phyloP scores from a whole-genome alignment of 1,140 invertebrate species.

The Mesaphorura yosii region DNA sequence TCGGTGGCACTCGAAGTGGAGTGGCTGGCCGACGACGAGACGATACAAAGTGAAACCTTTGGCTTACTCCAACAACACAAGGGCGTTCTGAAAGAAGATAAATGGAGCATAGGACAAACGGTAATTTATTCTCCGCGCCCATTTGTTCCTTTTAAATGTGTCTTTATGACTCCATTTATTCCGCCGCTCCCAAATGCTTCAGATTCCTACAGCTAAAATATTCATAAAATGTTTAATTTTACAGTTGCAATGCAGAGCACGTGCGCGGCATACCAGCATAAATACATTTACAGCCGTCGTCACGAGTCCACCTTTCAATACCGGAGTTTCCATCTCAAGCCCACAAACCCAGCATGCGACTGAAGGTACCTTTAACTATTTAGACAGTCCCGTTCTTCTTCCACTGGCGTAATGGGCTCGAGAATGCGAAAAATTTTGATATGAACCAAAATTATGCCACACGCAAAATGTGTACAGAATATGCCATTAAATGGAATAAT shows the following conservation, averaged over 20 bases:
- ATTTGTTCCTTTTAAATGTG: too few species aligned
- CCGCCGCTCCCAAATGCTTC: too few species aligned
- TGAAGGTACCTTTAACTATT: conserved; percentile 24
- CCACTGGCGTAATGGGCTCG: not conserved
- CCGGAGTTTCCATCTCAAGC: conserved; percentile 23
- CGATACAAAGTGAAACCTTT: conserved; percentile 31
- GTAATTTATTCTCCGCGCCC: conserved; percentile 18
- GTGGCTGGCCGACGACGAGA: conserved; percentile 30
- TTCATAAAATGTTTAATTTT: too few species aligned
- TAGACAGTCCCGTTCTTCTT: not conserved
- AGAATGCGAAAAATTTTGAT: not conserved
- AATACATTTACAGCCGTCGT: conserved; percentile 31
- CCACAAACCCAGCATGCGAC: conserved; percentile 6
- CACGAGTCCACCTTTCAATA: conserved; percentile 29
- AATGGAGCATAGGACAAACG: conserved; percentile 31
- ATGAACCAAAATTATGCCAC: too few species aligned
- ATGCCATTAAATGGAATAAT: conserved; percentile 4
- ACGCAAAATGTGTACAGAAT: conserved; percentile 2
- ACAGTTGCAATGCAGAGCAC: conserved; percentile 31
- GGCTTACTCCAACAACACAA: conserved; percentile 29
- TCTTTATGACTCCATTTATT: too few species aligned
- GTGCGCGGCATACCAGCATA: conserved; percentile 29
- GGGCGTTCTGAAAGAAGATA: conserved; percentile 31
- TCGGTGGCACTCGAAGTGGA: conserved; percentile 31
- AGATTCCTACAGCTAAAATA: too few species aligned